Evolutionary conservation across 2,888 invertebrate genomes (phyloP).

Genomic region (Eueremaeus valkanovi): DNA sequence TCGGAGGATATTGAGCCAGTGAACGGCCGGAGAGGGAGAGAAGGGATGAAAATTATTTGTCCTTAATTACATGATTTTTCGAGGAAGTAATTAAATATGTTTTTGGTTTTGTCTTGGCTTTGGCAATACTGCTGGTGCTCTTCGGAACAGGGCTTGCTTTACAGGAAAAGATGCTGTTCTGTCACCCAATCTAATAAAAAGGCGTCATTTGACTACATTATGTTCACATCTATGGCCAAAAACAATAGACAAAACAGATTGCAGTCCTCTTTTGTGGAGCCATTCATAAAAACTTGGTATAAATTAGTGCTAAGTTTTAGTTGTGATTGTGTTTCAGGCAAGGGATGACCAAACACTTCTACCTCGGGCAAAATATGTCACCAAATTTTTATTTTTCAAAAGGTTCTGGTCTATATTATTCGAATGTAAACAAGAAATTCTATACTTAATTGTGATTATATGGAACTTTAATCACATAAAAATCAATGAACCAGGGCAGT

Average conservation of each 20-base stretch:
- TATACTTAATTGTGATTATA: no score
- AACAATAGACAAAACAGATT: constrained; percentile 30
- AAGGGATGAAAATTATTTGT: constrained; percentile 25
- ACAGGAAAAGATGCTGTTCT: constrained; percentile 24
- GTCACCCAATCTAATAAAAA: constrained; percentile 29
- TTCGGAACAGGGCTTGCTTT: no score
- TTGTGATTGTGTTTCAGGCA: no score
- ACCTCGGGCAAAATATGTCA: no score
- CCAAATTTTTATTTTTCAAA: no score
- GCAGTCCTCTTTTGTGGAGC: constrained; percentile 4
- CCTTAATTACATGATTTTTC: constrained; percentile 36
- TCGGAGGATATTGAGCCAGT: neutral
- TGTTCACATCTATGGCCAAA: constrained; percentile 25
- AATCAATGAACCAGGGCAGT: no score
- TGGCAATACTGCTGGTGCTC: neutral
- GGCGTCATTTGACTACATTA: constrained; percentile 32
- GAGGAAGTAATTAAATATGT: constrained; percentile 44
- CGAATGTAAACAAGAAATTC: no score
- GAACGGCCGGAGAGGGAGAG: neutral
- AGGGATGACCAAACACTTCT: no score
- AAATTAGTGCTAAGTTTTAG: constrained; percentile 25
- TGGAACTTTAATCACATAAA: no score
- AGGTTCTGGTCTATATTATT: no score
- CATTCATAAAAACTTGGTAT: constrained; percentile 25
- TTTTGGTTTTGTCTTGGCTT: neutral